These are phyloP conservation scores for Scomber japonicus DNA, from an alignment of 2,113 vertebrate genomes.

Conservation along the genomic window DNA sequence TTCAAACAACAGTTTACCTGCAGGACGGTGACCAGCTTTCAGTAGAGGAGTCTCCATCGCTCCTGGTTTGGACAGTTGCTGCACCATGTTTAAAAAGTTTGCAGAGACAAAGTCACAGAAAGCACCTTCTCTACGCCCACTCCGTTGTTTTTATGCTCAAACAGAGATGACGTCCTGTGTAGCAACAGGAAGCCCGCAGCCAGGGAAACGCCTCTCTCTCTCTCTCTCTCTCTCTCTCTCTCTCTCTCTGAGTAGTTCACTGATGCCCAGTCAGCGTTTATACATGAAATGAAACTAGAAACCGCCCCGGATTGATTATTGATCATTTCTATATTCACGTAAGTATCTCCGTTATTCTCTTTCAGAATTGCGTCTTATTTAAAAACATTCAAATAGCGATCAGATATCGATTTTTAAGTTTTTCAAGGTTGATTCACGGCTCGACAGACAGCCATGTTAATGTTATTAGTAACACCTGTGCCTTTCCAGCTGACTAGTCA, in stretches of 20 bases:
- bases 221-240: not conserved
- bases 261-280: not conserved
- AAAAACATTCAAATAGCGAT: too few relatives aligned
- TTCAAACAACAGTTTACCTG: slow-evolving; percentile 67
- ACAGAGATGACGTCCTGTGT: slow-evolving; percentile 51
- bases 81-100: slow-evolving; percentile 75
- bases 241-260: not conserved
- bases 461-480: too few relatives aligned
- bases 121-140: slow-evolving; percentile 43
- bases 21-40: slow-evolving; percentile 84
- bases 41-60: slow-evolving; percentile 56
- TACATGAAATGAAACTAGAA: not conserved
- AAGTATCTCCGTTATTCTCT: too few relatives aligned
- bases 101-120: slow-evolving; percentile 16
- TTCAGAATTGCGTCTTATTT: too few relatives aligned
- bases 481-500: too few relatives aligned
- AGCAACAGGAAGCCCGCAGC: slow-evolving; percentile 56
- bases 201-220: slow-evolving; percentile 33
- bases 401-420: too few relatives aligned
- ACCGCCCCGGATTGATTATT: not conserved
- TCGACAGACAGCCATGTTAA: too few relatives aligned
- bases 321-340: too few relatives aligned
- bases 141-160: slow-evolving; percentile 71
- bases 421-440: too few relatives aligned
- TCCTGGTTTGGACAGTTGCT: slow-evolving; percentile 72